Evolutionary conservation across 2,797 vertebrate species (phyloP).

Genomic region (Sparidentex hasta): DNA sequence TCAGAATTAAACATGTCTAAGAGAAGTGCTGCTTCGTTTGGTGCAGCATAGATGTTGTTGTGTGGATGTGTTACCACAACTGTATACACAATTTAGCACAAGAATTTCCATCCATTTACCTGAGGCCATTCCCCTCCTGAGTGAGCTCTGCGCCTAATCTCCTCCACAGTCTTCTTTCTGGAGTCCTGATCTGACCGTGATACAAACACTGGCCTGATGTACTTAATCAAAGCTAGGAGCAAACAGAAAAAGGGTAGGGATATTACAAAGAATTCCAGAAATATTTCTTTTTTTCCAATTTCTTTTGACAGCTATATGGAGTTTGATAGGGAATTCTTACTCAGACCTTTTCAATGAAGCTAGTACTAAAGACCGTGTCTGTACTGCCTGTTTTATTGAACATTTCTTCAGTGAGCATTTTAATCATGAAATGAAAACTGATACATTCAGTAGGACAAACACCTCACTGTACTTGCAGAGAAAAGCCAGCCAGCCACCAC

Average conservation of each 20-base stretch:
- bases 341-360: background rate
- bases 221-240: constrained; percentile 94
- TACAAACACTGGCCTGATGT: constrained; percentile 96
- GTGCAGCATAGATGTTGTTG: background rate
- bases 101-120: constrained; percentile 78
- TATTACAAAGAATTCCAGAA: background rate
- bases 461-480: background rate
- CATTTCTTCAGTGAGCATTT: background rate
- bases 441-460: constrained; percentile 1
- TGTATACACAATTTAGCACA: background rate
- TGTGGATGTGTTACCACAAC: background rate
- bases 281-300: background rate
- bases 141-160: constrained; percentile 93
- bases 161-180: constrained; percentile 96
- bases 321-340: background rate
- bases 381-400: background rate
- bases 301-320: background rate
- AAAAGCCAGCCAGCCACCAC: background rate
- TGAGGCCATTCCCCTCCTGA: constrained; percentile 95
- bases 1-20: background rate
- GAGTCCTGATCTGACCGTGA: constrained; percentile 97
- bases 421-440: background rate
- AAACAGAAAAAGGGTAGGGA: constrained; percentile 19
- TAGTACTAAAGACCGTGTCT: background rate
- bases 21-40: background rate